These are phyloP conservation scores for Arctopsyche grandis DNA, from an alignment of 1,140 invertebrate genomes.

Conservation along the genomic window DNA sequence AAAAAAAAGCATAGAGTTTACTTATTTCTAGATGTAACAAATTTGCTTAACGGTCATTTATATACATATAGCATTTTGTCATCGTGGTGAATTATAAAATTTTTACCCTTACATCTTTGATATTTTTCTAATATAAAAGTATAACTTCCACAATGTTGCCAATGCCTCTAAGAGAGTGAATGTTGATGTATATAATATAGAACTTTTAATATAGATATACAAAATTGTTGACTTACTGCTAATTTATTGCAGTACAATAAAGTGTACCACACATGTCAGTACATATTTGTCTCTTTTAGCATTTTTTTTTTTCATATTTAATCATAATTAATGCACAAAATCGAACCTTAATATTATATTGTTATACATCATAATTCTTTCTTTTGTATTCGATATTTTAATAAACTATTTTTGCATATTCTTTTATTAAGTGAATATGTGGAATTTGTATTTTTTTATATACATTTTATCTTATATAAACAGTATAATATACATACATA, in stretches of 20 bases:
- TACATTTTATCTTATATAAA: background rate
- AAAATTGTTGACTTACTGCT: background rate
- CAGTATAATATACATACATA: background rate
- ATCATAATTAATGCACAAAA: background rate
- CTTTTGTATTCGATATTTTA: background rate
- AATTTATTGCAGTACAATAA: background rate
- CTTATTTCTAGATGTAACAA: background rate
- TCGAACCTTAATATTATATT: background rate
- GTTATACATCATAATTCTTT: background rate
- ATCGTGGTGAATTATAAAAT: background rate
- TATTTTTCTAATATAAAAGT: constrained; percentile 17
- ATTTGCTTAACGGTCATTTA: background rate
- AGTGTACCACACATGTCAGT: background rate
- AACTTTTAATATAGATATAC: background rate
- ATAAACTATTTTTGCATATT: background rate
- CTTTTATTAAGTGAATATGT: background rate
- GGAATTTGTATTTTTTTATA: background rate
- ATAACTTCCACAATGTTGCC: constrained; percentile 41
- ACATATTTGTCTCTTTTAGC: background rate
- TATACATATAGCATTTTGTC: background rate
- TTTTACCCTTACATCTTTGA: background rate
- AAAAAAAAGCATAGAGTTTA: constrained; percentile 56
- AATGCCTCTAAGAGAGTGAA: constrained; percentile 15
- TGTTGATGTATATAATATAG: constrained; percentile 17
- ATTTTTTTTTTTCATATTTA: background rate